Conservation (phyloP, 2,797 vertebrate species). For the Propithecus perrieri region DNA sequence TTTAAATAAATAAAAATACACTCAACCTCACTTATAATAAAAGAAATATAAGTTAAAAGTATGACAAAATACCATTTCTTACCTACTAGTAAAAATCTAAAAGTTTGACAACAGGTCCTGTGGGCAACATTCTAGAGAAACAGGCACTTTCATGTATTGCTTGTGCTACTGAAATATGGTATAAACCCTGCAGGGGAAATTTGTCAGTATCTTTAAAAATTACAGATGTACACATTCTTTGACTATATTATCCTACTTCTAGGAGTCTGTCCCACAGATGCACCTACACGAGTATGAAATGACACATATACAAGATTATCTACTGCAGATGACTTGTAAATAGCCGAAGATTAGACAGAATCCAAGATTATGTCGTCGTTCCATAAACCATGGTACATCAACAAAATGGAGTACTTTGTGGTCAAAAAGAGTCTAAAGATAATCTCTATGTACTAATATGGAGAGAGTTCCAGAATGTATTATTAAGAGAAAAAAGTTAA, state of each 20-base stretch:
- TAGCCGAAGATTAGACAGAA: neutral
- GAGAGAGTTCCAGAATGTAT: neutral
- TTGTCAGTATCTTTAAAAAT: neutral
- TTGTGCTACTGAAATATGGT: neutral
- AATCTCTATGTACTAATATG: neutral
- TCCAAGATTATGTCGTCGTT: neutral
- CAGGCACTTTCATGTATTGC: neutral
- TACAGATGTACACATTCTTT: neutral
- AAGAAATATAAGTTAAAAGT: conserved; percentile 26
- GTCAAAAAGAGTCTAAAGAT: neutral
- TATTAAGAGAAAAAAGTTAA: neutral
- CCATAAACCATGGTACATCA: neutral
- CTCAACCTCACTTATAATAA: conserved; percentile 18
- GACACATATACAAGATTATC: neutral
- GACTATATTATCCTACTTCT: neutral
- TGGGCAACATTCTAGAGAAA: neutral
- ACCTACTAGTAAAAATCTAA: neutral
- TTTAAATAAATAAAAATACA: conserved; percentile 13
- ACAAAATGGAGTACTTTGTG: neutral
- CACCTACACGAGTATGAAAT: neutral
- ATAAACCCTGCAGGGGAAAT: neutral
- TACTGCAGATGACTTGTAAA: neutral
- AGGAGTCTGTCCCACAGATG: neutral
- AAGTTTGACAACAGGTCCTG: neutral
- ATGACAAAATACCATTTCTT: neutral